Conservation (phyloP, 2,888 invertebrate species). For the Digitonthophagus gazella region DNA sequence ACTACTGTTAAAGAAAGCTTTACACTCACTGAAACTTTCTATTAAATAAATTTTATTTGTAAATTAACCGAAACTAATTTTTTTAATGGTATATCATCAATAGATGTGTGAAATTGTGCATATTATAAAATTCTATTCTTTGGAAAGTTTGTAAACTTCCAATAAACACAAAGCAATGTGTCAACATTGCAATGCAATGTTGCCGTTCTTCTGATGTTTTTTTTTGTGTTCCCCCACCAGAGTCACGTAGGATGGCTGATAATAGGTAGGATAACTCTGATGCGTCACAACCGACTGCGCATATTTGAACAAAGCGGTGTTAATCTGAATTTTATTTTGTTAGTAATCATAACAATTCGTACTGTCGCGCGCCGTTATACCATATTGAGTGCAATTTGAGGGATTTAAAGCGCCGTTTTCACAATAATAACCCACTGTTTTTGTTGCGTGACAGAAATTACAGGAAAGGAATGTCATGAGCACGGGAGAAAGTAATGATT, state of each 20-base stretch:
- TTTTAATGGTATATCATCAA: too few species aligned
- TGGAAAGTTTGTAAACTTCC: too few species aligned
- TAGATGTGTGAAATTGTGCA: too few species aligned
- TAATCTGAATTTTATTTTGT: background rate
- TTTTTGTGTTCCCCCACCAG: background rate
- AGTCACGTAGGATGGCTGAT: background rate
- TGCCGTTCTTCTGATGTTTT: background rate
- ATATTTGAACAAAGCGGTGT: background rate
- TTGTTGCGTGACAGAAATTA: conserved; percentile 3
- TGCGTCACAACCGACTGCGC: background rate
- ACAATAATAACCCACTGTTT: background rate
- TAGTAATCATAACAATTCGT: background rate
- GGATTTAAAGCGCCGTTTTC: background rate
- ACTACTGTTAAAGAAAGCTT: too few species aligned
- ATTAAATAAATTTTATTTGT: too few species aligned
- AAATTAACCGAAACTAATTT: too few species aligned
- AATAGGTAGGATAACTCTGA: background rate
- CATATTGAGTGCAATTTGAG: background rate
- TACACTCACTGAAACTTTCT: too few species aligned
- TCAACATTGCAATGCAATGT: too few species aligned
- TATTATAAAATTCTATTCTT: too few species aligned
- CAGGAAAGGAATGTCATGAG: conserved; percentile 29
- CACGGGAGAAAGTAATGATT: conserved; percentile 50
- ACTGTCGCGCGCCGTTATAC: background rate
- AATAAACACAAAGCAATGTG: too few species aligned